Percentiles rank a stretch among this genome's conserved stretches.
phyloP scores from a whole-genome alignment of 35 echinoderm and acorn worm genomes.

The Acanthaster planci region DNA sequence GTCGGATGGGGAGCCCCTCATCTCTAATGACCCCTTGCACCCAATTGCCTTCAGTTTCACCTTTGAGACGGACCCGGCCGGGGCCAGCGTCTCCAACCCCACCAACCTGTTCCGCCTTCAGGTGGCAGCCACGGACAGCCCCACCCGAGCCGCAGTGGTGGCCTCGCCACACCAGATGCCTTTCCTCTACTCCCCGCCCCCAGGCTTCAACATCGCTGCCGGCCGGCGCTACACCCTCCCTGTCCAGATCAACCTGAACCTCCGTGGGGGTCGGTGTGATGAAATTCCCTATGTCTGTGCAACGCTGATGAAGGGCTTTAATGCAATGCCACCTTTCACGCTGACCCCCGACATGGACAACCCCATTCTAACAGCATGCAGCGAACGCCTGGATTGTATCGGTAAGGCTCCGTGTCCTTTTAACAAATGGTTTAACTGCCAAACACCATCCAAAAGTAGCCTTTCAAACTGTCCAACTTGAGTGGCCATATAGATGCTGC shows the following conservation, averaged over 20 bases:
- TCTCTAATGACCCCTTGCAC: constrained; percentile 45
- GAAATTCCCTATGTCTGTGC: constrained; percentile 74
- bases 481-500: neutral
- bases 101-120: constrained; percentile 44
- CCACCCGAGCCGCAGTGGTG: neutral
- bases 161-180: neutral
- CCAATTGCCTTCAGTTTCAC: constrained; percentile 26
- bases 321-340: constrained; percentile 49
- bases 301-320: constrained; percentile 31
- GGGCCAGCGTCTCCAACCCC: constrained; percentile 23
- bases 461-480: neutral
- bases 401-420: neutral
- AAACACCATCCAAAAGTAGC: neutral
- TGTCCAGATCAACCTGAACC: constrained; percentile 16
- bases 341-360: constrained; percentile 46
- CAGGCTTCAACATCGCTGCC: constrained; percentile 13
- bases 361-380: constrained; percentile 34
- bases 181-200: neutral
- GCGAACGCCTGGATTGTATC: constrained; percentile 26
- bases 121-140: constrained; percentile 44
- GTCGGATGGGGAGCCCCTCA: constrained; percentile 31
- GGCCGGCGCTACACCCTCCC: constrained; percentile 1
- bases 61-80: constrained; percentile 33
- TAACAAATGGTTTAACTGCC: neutral
- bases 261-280: constrained; percentile 56